Evolutionary conservation across 2,888 invertebrate species (phyloP), one percentile per base, ranked within the genome.

Genomic region (Macropis europaea): DNA sequence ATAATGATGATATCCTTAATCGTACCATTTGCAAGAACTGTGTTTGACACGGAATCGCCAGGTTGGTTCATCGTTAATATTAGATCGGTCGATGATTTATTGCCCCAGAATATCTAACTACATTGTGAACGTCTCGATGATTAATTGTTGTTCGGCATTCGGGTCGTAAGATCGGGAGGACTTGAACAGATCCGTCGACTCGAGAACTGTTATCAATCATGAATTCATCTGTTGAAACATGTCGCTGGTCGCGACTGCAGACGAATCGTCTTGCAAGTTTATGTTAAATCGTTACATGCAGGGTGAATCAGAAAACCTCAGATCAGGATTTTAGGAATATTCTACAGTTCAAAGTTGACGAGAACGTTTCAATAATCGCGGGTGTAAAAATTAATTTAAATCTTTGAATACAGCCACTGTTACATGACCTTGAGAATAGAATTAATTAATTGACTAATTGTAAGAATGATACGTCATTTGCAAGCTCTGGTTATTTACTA

Each of bases 141-240:
- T 61, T 61, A 61, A 61, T 61, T 52, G 61, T 52, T 50, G 19
- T 6, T 13, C n/a, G n/a, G 45, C 57, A 57, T 57, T 26, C 34
- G 34, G 48, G 26, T 34, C 40, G 26, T 36, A 50, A 60, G 48
- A 60, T 36, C 30, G 36, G 13, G 48, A 38, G 34, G 24, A 40
- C 22, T 28, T 22, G 30, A 22, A 30, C 40, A n/a, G 42, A 17
- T 52, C 61, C 34, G 45, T 30, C 32, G 61, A 61, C 61, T 52
- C 32, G 40, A 24, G 52, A 28, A 32, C 42, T 40, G 61, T 30
- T 52, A 61, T 61, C 42, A 52, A 61, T 61, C 61, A 61, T 17
- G 24, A 42, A 61, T 54, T 54, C 54, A 54, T 42, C 42, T 22
- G 54, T 42, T 42, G 42, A 54, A 30, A 42, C 42, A 19, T 42